Conservation (phyloP, 2,888 invertebrate genomes). For the Maniola hyperantus region DNA sequence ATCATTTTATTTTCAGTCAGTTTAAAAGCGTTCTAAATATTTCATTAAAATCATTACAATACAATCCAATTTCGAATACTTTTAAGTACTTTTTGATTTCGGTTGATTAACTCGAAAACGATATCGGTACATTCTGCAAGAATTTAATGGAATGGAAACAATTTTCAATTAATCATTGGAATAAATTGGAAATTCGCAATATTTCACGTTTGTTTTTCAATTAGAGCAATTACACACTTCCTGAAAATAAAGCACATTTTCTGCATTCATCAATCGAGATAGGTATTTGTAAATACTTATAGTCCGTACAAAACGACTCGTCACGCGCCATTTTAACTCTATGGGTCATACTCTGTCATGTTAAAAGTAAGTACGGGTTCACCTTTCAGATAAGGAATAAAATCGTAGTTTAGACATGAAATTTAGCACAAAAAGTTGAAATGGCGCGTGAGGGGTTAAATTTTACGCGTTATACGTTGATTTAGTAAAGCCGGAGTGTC, state of each 20-base stretch:
- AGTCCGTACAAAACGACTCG: no score
- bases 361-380: no score
- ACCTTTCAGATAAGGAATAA: no score
- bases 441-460: no score
- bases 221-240: background rate
- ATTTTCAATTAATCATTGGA: slow-evolving; percentile 19
- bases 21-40: background rate
- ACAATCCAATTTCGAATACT: background rate
- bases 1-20: background rate
- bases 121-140: slow-evolving; percentile 21
- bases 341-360: no score
- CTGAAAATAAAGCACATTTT: background rate
- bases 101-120: slow-evolving; percentile 14
- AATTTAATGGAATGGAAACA: slow-evolving; percentile 19
- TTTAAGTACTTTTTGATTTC: slow-evolving; percentile 2
- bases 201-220: slow-evolving; percentile 11
- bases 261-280: no score
- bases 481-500: no score
- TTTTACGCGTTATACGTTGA: no score
- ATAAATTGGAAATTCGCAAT: slow-evolving; percentile 1
- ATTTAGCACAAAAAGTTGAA: no score
- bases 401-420: no score
- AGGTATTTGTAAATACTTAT: no score
- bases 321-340: no score
- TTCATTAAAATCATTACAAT: background rate